A percentile compares a stretch with the other conserved stretches of the same genome.
These are phyloP conservation scores for Clarias magur DNA, from an alignment of 2,113 vertebrate species.

Conservation along the genomic window DNA sequence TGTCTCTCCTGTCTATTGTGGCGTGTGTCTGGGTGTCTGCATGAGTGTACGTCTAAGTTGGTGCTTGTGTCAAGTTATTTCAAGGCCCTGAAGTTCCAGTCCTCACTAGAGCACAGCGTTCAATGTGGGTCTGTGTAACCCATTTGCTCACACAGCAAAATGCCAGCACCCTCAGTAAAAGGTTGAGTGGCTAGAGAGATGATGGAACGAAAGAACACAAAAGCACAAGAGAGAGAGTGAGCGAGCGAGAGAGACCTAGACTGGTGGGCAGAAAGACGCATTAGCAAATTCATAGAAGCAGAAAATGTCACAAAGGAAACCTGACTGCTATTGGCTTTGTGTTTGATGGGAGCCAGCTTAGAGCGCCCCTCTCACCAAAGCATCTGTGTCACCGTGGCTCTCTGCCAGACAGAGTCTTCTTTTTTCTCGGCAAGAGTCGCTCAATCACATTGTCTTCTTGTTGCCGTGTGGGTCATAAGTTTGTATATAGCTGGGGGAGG, in stretches of 20 bases:
- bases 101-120: background rate
- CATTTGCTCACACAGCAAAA: background rate
- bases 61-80: background rate
- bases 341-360: background rate
- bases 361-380: background rate
- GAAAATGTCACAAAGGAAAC: background rate
- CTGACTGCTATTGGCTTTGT: background rate
- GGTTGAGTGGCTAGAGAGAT: background rate
- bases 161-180: background rate
- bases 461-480: background rate
- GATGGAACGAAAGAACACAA: background rate
- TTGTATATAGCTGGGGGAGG: background rate
- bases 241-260: background rate
- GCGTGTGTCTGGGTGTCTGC: background rate
- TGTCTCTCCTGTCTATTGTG: background rate
- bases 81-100: background rate
- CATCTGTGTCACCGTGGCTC: background rate
- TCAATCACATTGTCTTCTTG: background rate
- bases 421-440: too few species aligned
- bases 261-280: background rate
- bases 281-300: background rate
- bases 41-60: background rate
- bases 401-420: background rate
- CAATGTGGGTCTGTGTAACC: background rate
- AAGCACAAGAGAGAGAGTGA: background rate